phyloP scores from a whole-genome alignment of 2,113 vertebrate genomes.

The Spilogale gracilis region DNA sequence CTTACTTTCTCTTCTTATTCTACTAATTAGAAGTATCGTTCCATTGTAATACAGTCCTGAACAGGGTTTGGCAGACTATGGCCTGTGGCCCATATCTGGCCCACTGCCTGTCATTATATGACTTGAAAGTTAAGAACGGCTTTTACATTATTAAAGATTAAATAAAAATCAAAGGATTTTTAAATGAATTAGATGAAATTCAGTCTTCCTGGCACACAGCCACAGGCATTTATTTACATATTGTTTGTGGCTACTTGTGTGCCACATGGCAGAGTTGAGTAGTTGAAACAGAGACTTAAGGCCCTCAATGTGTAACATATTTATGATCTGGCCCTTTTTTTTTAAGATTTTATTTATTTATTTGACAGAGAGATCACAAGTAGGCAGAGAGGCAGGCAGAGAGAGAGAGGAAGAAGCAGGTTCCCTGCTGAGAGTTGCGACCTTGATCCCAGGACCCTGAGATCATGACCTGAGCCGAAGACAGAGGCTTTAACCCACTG shows the following conservation, averaged over 20 bases:
- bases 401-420: no score
- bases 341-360: no score
- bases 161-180: constrained; percentile 22
- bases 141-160: constrained; percentile 34
- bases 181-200: not conserved
- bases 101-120: constrained; percentile 1
- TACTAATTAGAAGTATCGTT: not conserved
- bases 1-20: not conserved
- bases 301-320: not conserved
- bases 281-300: not conserved
- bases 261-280: not conserved
- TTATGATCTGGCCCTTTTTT: not conserved
- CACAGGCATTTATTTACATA: not conserved
- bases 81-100: not conserved
- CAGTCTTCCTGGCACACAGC: not conserved
- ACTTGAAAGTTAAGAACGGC: not conserved
- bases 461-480: no score
- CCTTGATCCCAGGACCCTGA: no score
- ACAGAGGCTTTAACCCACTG: no score
- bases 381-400: no score
- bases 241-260: not conserved
- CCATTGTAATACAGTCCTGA: not conserved
- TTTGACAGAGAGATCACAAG: no score
- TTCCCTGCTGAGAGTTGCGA: no score
- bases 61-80: not conserved